These are phyloP conservation scores for Lepus americanus DNA, from an alignment of 2,113 vertebrate genomes.

Conservation along the genomic window DNA sequence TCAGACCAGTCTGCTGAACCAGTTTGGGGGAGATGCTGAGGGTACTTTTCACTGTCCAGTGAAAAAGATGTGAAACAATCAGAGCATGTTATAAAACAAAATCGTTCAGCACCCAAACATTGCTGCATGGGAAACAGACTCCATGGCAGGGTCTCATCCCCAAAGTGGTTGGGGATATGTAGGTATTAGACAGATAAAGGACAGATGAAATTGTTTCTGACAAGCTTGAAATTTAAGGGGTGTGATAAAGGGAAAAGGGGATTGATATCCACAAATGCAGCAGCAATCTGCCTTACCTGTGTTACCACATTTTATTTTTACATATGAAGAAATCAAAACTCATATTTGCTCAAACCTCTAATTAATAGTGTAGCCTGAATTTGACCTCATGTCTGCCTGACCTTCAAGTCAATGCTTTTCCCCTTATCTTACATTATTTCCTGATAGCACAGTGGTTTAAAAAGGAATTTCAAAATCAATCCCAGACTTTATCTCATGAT, in stretches of 20 bases:
- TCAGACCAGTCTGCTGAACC: background rate
- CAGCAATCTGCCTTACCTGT: background rate
- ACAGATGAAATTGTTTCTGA: background rate
- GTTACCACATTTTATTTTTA: background rate
- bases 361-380: background rate
- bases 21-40: background rate
- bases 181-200: background rate
- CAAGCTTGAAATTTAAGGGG: too few species aligned
- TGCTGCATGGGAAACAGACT: accelerated
- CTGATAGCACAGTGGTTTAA: background rate
- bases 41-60: background rate
- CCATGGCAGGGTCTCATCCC: background rate
- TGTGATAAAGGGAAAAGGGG: background rate
- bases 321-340: background rate
- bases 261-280: accelerated
- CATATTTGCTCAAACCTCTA: background rate
- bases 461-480: background rate
- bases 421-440: background rate
- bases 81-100: background rate
- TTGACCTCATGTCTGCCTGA: background rate
- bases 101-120: background rate
- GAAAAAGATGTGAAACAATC: background rate
- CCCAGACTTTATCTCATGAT: background rate
- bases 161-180: too few species aligned
- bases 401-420: background rate